A percentile compares a stretch with the other conserved stretches of the same genome.
Conservation (phyloP, 2,888 invertebrate genomes). For the Euproctis similis region DNA sequence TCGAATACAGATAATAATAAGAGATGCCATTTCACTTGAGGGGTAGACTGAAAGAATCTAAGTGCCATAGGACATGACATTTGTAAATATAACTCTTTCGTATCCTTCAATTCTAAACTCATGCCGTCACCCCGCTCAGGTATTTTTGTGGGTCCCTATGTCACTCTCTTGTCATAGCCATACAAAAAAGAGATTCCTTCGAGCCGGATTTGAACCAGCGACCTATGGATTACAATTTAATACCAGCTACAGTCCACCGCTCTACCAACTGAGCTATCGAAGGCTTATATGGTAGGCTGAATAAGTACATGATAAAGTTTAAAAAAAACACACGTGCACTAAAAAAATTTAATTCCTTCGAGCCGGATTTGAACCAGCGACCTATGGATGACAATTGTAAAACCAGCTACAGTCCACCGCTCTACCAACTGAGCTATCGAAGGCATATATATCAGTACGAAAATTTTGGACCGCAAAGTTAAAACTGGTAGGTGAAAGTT, state of each 20-base stretch:
- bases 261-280: constrained; percentile 61
- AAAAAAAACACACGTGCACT: not conserved
- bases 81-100: too few relatives aligned
- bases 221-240: constrained; percentile 67
- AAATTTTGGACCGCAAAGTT: constrained; percentile 14
- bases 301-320: not conserved
- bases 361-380: constrained; percentile 78
- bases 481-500: constrained; percentile 25
- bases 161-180: too few relatives aligned
- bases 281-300: not conserved
- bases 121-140: too few relatives aligned
- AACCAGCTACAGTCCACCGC: constrained; percentile 70
- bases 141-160: too few relatives aligned
- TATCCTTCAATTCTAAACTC: too few relatives aligned
- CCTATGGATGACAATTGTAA: constrained; percentile 67
- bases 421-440: constrained; percentile 77
- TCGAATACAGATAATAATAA: too few relatives aligned
- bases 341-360: constrained; percentile 4
- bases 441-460: constrained; percentile 29
- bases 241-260: constrained; percentile 67
- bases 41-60: too few relatives aligned
- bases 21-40: too few relatives aligned
- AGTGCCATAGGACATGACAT: too few relatives aligned
- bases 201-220: constrained; percentile 78
- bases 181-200: constrained; percentile 51